Conservation (phyloP, 2,888 invertebrate species). For the Zele albiditarsus region DNA sequence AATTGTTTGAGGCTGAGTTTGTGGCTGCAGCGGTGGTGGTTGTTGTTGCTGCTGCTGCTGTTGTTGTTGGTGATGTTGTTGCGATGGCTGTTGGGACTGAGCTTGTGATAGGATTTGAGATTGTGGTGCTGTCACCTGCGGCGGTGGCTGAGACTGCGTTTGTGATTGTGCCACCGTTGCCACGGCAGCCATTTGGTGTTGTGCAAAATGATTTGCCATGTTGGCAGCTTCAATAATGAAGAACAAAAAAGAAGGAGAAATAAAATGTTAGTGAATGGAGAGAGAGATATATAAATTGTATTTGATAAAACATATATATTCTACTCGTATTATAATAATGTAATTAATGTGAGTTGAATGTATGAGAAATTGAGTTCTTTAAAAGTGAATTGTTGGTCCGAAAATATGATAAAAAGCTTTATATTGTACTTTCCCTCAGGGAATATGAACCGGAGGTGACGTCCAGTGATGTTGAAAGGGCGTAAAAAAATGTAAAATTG, state of each 20-base stretch:
- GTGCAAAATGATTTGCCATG: constrained; percentile 63
- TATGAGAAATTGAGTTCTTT: too few species aligned
- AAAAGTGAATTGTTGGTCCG: too few species aligned
- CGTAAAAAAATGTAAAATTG: too few species aligned
- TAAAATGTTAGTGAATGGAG: too few species aligned
- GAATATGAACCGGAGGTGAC: too few species aligned
- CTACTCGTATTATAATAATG: too few species aligned
- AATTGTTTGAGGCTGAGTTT: constrained; percentile 52
- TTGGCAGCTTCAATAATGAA: constrained; percentile 50
- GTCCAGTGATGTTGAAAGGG: too few species aligned
- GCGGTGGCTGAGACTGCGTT: constrained; percentile 56
- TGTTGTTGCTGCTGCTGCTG: constrained; percentile 50
- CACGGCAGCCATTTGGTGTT: constrained; percentile 58
- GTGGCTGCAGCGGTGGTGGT: constrained; percentile 42
- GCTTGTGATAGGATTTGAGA: constrained; percentile 58
- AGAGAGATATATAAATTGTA: too few species aligned
- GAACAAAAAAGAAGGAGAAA: background rate
- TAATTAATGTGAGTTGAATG: too few species aligned
- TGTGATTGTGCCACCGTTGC: constrained; percentile 59
- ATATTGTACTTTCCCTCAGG: too few species aligned
- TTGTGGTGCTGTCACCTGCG: constrained; percentile 54
- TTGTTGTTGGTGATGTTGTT: constrained; percentile 53
- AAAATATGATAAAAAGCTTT: too few species aligned
- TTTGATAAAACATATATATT: too few species aligned
- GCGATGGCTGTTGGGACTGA: constrained; percentile 55